Conservation (phyloP, 1,140 invertebrate genomes). For the Papilio polytes region DNA sequence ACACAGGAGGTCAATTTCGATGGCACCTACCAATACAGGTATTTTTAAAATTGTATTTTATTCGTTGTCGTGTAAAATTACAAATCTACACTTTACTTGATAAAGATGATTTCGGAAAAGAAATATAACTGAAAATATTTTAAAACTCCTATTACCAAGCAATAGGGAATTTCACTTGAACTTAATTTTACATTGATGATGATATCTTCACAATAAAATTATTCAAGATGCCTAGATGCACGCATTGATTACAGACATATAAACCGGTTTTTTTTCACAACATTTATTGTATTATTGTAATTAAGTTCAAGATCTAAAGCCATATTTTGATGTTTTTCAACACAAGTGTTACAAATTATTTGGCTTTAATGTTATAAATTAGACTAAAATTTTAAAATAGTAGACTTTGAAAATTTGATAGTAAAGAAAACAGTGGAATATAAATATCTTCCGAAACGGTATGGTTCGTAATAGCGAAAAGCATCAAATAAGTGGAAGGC, state of each 20-base stretch:
- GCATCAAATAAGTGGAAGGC: slow-evolving; percentile 53
- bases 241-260: neutral
- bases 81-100: neutral
- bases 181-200: no score
- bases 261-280: slow-evolving; percentile 11
- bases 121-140: no score
- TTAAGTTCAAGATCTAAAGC: slow-evolving; percentile 21
- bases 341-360: neutral
- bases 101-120: no score
- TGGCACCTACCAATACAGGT: slow-evolving; percentile 88
- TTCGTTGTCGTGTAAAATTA: neutral
- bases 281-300: neutral
- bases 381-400: neutral
- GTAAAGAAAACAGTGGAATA: neutral
- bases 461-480: slow-evolving; percentile 56
- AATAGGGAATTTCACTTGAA: no score
- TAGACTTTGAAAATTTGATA: neutral
- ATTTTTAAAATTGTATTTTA: slow-evolving; percentile 41
- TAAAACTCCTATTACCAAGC: no score
- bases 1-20: slow-evolving; percentile 87
- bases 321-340: neutral
- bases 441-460: slow-evolving; percentile 46
- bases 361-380: neutral
- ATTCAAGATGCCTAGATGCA: neutral
- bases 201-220: neutral